Evolutionary conservation across 2,113 vertebrate genomes (phyloP), one percentile per base, ranked within the genome.

Genomic region (Melanocharis versteri): DNA sequence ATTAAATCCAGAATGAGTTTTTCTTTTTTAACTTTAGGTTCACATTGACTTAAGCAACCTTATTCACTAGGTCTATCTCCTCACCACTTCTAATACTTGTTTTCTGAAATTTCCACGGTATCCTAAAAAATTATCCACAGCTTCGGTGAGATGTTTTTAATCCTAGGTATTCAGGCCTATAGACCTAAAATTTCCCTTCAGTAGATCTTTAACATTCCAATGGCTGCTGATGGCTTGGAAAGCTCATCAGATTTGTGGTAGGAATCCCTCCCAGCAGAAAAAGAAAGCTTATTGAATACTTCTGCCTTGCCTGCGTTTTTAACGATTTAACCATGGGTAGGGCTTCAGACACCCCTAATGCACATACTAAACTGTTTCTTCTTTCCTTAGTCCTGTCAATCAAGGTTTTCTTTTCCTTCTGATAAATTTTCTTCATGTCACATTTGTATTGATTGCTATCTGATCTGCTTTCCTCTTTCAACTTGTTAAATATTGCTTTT

Each of bases 391-490:
- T 64, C 50, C 27, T 70, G 69, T 81, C 90, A 85, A 0, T 86
- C 66, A 89, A 77, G 42, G 76, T 61, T 71, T 81, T 78, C 10
- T 86, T 94, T 86, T 77, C 51, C 39, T 77, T 86, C 50, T 78
- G 89, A 81, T 92, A 58, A 66, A 70, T 93, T 90, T 95, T 94
- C 47, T 70, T 37, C 13, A 1, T 86, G 83, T 95, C 79, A 83
- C 71, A 66, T 83, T 76, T 86, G 37, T 93, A 94, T 94, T 90
- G 95, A 94, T 88, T 81, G 42, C 79, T 73, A 54, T 90, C 60
- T 87, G 86, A 94, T 90, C 83, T 1, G 1, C 40, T 89, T 90
- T 60, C 33, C 76, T 72, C 73, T 92, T 92, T 94, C 83, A 77
- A 77, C 62, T 62, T 86, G 39, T 92, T 95, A 94, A 77, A 80